Conservation (phyloP, 2,113 vertebrate species). For the Tetraodon nigroviridis region DNA sequence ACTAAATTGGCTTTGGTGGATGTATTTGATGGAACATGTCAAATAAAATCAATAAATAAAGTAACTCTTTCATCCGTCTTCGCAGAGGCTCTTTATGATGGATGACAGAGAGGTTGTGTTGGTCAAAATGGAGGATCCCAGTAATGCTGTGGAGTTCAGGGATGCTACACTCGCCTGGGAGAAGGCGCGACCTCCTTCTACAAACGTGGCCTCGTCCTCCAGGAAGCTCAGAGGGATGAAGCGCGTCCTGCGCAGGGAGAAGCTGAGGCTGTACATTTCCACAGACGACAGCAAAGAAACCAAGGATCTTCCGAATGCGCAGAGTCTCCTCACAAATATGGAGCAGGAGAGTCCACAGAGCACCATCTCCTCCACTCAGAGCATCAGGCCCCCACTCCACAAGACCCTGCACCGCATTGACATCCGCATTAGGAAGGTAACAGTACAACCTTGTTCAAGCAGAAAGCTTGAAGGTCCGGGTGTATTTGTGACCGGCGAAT, state of each 20-base stretch:
- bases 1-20: no score
- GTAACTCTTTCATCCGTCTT: neutral
- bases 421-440: slow-evolving; percentile 72
- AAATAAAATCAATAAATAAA: neutral
- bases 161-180: slow-evolving; percentile 77
- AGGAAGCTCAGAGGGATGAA: slow-evolving; percentile 62
- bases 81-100: slow-evolving; percentile 77
- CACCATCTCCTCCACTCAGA: slow-evolving; percentile 73
- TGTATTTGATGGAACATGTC: no score
- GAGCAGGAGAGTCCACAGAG: slow-evolving; percentile 78
- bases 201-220: slow-evolving; percentile 8
- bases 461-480: neutral
- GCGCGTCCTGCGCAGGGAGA: slow-evolving; percentile 66
- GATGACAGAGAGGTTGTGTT: slow-evolving; percentile 69
- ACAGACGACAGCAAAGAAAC: slow-evolving; percentile 61
- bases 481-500: neutral
- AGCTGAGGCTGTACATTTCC: slow-evolving; percentile 70
- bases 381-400: slow-evolving; percentile 67
- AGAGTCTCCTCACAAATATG: slow-evolving; percentile 74
- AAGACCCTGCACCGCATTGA: slow-evolving; percentile 74
- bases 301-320: slow-evolving; percentile 59
- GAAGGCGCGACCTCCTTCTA: slow-evolving; percentile 41
- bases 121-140: slow-evolving; percentile 63
- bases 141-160: slow-evolving; percentile 71
- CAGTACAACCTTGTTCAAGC: neutral